Base-by-base conservation (phyloP, 2,797 vertebrate species). In the Loriculus beryllinus region DNA sequence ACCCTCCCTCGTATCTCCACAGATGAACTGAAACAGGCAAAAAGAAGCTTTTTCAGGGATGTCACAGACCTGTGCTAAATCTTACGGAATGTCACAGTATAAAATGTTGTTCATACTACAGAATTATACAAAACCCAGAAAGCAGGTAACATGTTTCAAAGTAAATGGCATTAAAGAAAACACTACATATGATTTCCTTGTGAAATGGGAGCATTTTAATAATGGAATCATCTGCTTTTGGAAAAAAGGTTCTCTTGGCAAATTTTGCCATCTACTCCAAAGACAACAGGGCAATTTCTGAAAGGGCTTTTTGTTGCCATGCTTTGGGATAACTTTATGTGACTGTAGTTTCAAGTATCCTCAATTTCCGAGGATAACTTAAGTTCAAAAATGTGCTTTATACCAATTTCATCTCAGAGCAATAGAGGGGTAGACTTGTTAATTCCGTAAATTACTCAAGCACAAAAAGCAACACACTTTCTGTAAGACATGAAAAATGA, bases 1-100 rank as follows among this genome's bases (percentile, higher is more conserved):
- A 99, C 70, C 99, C 99, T 88, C 99, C 99, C 96, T 99, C 98
- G 25, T 99, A 99, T 67, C 99, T 98, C 99, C 99, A 99, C 92
- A 99, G 97, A 92, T 99, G 99, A 92, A 99, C 99, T 99, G 97
- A 56, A 97, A 97, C 70, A 97, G 56, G 95, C 91, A 97, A 98
- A 72, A 93, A 1, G 65, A 54, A 81, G 2, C 39, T 45, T 54
- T 81, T 85, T 93, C 68, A 95, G 90, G 82, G 35, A 62, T 29
- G 78, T 31, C 69, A 82, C 49, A 82, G 14, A 45, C 6, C 43
- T 48, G 63, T 39, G 45, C 42, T 47, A 70, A 68, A 59, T 29
- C 47, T 80, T 29, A 81, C 0, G 62, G 72, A 83, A 54, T 40
- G 89, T 64, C 79, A 92, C 39, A 65, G 28, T 69, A 78, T 8